Conservation (phyloP, 2,113 vertebrate species). For the Embiotoca jacksoni region DNA sequence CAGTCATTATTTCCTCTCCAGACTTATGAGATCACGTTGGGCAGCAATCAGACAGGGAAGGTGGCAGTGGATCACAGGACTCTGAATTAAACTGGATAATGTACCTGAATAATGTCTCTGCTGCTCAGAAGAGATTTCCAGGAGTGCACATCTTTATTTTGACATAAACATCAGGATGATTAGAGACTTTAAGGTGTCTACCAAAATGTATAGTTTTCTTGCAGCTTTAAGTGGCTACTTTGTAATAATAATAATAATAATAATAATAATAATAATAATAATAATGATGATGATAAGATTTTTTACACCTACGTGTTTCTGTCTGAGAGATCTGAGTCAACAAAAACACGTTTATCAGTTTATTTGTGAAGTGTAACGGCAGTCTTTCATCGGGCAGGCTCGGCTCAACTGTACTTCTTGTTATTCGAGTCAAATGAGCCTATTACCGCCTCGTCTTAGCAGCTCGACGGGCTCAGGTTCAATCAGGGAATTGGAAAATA, state of each 20-base stretch:
- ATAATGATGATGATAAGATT: too few relatives aligned
- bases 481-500: conserved; percentile 79
- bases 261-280: not conserved
- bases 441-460: conserved; percentile 57
- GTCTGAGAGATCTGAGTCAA: too few relatives aligned
- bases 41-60: not conserved
- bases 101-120: not conserved
- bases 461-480: conserved; percentile 66
- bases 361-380: not conserved
- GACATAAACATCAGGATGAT: not conserved
- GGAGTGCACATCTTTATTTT: not conserved
- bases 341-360: not conserved
- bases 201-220: too few relatives aligned
- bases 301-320: too few relatives aligned
- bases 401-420: conserved; percentile 10
- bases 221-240: too few relatives aligned
- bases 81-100: conserved; percentile 10
- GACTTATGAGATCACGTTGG: conserved; percentile 4
- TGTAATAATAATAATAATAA: not conserved
- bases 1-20: not conserved
- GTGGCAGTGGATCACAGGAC: conserved; percentile 21
- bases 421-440: conserved; percentile 64
- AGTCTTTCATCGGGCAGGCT: not conserved
- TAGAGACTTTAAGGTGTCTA: too few relatives aligned
- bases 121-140: not conserved